These are phyloP conservation scores for Elephas maximus DNA, from an alignment of 2,113 vertebrate genomes.

Conservation along the genomic window DNA sequence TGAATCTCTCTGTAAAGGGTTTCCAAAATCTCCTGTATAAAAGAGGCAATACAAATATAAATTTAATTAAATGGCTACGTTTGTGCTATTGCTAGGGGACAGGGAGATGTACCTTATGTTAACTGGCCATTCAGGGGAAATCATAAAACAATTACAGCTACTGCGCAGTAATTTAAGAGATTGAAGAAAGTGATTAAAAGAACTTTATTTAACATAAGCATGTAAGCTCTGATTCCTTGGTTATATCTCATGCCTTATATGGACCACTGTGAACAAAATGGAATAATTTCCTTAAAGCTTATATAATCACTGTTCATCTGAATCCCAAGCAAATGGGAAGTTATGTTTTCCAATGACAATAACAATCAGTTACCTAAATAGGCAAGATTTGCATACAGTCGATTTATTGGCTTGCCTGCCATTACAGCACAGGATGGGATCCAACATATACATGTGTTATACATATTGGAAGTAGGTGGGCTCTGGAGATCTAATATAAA, in stretches of 20 bases:
- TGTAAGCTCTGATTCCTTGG: not conserved
- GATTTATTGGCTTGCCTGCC: not conserved
- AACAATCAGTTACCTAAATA: slow-evolving; percentile 28
- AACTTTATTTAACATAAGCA: slow-evolving; percentile 46
- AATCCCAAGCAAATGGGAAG: slow-evolving; percentile 53
- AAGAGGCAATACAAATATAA: slow-evolving; percentile 69
- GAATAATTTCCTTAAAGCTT: slow-evolving; percentile 24
- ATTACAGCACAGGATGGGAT: not conserved
- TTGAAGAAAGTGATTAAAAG: slow-evolving; percentile 65
- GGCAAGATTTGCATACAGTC: not conserved
- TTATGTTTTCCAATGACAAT: slow-evolving; percentile 20
- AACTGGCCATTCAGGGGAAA: slow-evolving; percentile 60
- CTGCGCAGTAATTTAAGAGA: slow-evolving; percentile 61
- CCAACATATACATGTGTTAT: not conserved
- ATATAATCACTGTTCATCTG: slow-evolving; percentile 9
- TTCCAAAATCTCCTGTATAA: slow-evolving; percentile 73
- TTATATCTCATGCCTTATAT: not conserved
- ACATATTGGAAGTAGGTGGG: slow-evolving; percentile 18
- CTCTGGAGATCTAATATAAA: slow-evolving; percentile 47
- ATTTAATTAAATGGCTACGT: slow-evolving; percentile 77
- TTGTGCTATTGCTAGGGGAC: slow-evolving; percentile 66
- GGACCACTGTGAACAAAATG: slow-evolving; percentile 36
- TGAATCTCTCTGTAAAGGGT: slow-evolving; percentile 57
- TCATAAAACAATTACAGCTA: slow-evolving; percentile 69
- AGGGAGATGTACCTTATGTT: slow-evolving; percentile 64